Percentiles rank a stretch among this genome's conserved stretches.
phyloP scores from a whole-genome alignment of 2,888 invertebrate genomes.

The Helleia helle region DNA sequence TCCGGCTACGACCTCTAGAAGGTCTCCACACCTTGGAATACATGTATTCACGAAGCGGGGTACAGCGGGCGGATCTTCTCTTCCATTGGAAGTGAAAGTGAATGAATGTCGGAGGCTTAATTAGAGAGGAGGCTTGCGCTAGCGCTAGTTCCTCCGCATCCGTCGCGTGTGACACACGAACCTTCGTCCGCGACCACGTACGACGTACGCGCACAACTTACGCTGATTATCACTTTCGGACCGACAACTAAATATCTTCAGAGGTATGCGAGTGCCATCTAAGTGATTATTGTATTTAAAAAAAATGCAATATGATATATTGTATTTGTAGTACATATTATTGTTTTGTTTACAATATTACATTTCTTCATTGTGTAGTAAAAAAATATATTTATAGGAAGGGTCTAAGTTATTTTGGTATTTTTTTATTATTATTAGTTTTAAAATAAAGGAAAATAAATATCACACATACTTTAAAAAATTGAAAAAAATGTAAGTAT shows the following conservation, averaged over 20 bases:
- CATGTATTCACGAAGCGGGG: conserved; percentile 42
- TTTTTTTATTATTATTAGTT: too few relatives aligned
- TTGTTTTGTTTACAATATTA: too few relatives aligned
- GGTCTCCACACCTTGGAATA: conserved; percentile 44
- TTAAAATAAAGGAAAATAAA: too few relatives aligned
- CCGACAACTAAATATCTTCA: conserved; percentile 29
- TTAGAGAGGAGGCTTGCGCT: conserved; percentile 66
- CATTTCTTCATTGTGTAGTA: too few relatives aligned
- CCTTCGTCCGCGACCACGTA: conserved; percentile 26
- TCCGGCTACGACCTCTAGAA: conserved; percentile 68
- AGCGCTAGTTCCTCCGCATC: conserved; percentile 62
- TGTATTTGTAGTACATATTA: too few relatives aligned
- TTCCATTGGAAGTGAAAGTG: conserved; percentile 72
- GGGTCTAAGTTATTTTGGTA: too few relatives aligned
- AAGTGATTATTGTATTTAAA: too few relatives aligned
- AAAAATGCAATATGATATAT: too few relatives aligned
- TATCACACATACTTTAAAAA: too few relatives aligned
- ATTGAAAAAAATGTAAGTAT: too few relatives aligned
- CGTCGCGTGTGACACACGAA: conserved; percentile 51
- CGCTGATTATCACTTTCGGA: conserved; percentile 22
- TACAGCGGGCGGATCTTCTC: conserved; percentile 55
- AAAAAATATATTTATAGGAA: too few relatives aligned
- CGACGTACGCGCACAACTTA: conserved; percentile 24
- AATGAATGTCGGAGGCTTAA: conserved; percentile 72
- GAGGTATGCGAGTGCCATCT: conserved; percentile 59